Conservation (phyloP, 1,140 invertebrate species). For the Drosophila pectinifera region DNA sequence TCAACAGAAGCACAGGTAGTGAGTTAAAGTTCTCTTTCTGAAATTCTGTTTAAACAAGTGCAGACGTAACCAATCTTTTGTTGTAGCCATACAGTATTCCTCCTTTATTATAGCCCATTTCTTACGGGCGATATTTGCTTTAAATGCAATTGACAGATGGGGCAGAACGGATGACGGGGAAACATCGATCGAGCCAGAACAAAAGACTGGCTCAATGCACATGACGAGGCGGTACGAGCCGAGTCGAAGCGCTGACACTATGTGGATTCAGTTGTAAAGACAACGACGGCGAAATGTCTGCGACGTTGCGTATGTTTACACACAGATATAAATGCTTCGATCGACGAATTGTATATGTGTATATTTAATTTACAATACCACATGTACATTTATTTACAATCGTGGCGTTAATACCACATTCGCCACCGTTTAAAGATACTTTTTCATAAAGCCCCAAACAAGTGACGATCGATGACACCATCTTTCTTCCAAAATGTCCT, state of each 20-base stretch:
- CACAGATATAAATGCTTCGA: conserved; percentile 33
- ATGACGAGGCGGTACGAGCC: conserved; percentile 19
- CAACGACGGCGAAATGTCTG: conserved; percentile 70
- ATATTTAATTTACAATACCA: conserved; percentile 74
- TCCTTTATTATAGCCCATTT: conserved; percentile 57
- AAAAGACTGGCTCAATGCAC: conserved; percentile 67
- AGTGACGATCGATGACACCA: conserved; percentile 44
- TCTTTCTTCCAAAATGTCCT: conserved; percentile 30
- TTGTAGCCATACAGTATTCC: conserved; percentile 32
- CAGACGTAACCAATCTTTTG: conserved; percentile 75
- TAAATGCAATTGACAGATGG: conserved; percentile 76
- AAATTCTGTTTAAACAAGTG: conserved; percentile 78
- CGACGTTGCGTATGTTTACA: conserved; percentile 52
- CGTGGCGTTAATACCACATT: conserved; percentile 58
- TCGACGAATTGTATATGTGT: conserved; percentile 61
- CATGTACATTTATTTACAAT: conserved; percentile 69
- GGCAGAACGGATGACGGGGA: conserved; percentile 54
- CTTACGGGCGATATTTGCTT: conserved; percentile 66
- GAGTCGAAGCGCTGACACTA: conserved; percentile 20
- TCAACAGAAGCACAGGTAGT: conserved; percentile 27
- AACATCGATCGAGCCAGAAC: conserved; percentile 64
- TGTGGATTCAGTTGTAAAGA: conserved; percentile 77
- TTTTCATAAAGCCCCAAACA: conserved; percentile 46
- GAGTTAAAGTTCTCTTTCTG: conserved; percentile 28
- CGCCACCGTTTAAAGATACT: conserved; percentile 55